These are phyloP conservation scores for Cyrtorhinus lividipennis DNA, from an alignment of 1,140 invertebrate genomes.

Conservation along the genomic window DNA sequence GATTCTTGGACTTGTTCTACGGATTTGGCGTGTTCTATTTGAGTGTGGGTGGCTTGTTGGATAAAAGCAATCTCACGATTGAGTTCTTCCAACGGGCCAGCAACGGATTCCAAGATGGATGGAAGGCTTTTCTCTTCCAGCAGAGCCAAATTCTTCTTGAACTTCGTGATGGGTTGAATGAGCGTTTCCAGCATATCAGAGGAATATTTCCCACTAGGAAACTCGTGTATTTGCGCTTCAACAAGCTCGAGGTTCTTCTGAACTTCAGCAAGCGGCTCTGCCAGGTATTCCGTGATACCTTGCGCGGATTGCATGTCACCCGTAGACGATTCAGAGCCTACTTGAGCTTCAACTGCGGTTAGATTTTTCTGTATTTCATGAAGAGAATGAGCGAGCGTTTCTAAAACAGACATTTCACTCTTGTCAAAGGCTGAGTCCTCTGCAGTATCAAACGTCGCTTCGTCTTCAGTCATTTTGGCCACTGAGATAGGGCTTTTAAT, in stretches of 20 bases:
- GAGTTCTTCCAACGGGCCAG: conserved; percentile 36
- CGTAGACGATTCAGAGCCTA: conserved; percentile 20
- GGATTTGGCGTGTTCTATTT: conserved; percentile 11
- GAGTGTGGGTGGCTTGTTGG: conserved; percentile 41
- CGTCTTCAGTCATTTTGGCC: conserved; percentile 16
- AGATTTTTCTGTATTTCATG: conserved; percentile 27
- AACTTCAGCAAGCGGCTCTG: conserved; percentile 45
- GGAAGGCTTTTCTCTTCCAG: conserved; percentile 22
- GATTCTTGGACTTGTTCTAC: conserved; percentile 18
- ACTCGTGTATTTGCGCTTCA: conserved; percentile 28
- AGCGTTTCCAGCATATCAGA: conserved; percentile 37
- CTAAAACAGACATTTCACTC: conserved; percentile 26
- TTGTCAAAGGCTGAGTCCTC: conserved; percentile 24
- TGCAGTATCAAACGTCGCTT: conserved; percentile 23
- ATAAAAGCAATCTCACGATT: conserved; percentile 45
- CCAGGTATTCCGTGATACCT: conserved; percentile 31
- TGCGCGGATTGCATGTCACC: conserved; percentile 22
- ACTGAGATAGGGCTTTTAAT: conserved; percentile 1
- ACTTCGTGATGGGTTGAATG: conserved; percentile 32
- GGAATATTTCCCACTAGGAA: conserved; percentile 19
- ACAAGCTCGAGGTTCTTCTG: conserved; percentile 39
- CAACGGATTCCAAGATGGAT: conserved; percentile 25
- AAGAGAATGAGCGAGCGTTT: conserved; percentile 26
- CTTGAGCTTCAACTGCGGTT: conserved; percentile 24
- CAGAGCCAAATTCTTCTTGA: conserved; percentile 24